These are phyloP conservation scores for Ceramica pisi DNA, from an alignment of 2,888 invertebrate species.

Conservation along the genomic window DNA sequence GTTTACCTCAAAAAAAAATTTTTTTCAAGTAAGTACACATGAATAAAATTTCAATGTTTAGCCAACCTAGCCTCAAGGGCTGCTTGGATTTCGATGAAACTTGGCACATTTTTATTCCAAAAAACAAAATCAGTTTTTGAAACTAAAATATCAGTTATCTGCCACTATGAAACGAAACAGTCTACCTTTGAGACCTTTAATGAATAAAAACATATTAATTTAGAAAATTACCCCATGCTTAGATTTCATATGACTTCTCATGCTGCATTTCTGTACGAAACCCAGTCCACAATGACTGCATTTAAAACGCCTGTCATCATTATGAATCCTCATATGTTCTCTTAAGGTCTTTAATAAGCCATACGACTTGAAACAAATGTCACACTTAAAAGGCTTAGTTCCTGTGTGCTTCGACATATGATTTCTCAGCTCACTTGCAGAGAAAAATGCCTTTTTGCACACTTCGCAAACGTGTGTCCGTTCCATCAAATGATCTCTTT, in stretches of 20 bases:
- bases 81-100: neutral
- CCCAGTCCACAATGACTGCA: slow-evolving; percentile 69
- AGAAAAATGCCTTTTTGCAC: slow-evolving; percentile 53
- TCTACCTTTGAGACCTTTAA: slow-evolving; percentile 17
- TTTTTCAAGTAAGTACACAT: no score
- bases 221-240: slow-evolving; percentile 56
- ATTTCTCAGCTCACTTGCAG: slow-evolving; percentile 74
- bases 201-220: slow-evolving; percentile 15
- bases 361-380: slow-evolving; percentile 77
- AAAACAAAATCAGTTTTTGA: no score
- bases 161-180: slow-evolving; percentile 21
- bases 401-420: slow-evolving; percentile 83
- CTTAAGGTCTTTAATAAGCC: slow-evolving; percentile 67
- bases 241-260: slow-evolving; percentile 70
- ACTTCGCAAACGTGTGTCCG: slow-evolving; percentile 58
- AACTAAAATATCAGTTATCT: no score
- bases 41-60: neutral
- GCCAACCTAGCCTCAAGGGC: neutral
- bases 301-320: slow-evolving; percentile 68
- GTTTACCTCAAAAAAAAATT: no score
- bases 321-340: slow-evolving; percentile 75
- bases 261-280: slow-evolving; percentile 76
- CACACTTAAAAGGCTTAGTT: slow-evolving; percentile 75
- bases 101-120: neutral
- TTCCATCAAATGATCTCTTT: slow-evolving; percentile 74